These are phyloP conservation scores for Ashinkailepas kermadecensis DNA, from an alignment of 2,888 invertebrate genomes.

Conservation along the genomic window DNA sequence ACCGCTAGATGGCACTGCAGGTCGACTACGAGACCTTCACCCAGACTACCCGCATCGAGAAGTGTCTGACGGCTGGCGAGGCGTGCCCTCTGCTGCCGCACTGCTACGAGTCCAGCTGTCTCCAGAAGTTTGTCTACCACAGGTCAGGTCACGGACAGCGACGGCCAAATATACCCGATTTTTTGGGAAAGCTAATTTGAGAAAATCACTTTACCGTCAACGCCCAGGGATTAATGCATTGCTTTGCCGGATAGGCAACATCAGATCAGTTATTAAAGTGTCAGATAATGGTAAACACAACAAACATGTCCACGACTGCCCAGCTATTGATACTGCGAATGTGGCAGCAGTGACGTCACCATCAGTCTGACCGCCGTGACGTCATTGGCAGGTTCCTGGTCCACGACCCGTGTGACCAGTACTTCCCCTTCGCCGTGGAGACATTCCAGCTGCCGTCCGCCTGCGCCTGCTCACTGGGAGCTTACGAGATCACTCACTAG, in stretches of 20 bases:
- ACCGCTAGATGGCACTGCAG: conserved; percentile 22
- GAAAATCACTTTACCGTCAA: too few relatives aligned
- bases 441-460: conserved; percentile 36
- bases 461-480: conserved; percentile 35
- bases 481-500: neutral
- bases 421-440: conserved; percentile 37
- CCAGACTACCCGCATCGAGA: conserved; percentile 34
- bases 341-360: too few relatives aligned
- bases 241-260: too few relatives aligned
- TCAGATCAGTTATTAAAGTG: too few relatives aligned
- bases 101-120: conserved; percentile 36
- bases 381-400: conserved; percentile 33
- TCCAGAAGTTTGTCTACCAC: conserved; percentile 36
- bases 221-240: too few relatives aligned
- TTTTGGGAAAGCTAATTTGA: too few relatives aligned
- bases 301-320: too few relatives aligned
- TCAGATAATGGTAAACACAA: too few relatives aligned
- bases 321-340: too few relatives aligned
- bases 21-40: conserved; percentile 34
- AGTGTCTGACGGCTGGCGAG: conserved; percentile 31
- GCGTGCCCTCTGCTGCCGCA: conserved; percentile 35
- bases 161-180: too few relatives aligned
- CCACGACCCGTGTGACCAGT: conserved; percentile 36
- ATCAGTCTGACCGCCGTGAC: too few relatives aligned
- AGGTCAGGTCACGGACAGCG: conserved; percentile 23